Evolutionary conservation across 2,888 invertebrate species (phyloP).

Genomic region (Thecocarcelia acutangulata): DNA sequence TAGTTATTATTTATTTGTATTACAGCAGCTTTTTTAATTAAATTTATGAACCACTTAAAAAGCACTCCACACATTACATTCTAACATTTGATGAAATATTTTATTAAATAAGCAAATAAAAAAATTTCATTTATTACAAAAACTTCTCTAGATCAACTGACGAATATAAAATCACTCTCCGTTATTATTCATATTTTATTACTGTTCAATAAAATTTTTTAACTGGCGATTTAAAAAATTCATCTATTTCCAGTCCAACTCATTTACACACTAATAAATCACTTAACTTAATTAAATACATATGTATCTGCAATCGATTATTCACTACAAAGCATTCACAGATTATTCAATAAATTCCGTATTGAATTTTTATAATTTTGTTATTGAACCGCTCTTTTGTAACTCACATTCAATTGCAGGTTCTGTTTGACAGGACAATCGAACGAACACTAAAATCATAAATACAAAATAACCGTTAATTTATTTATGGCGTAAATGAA

Average conservation of each 20-base stretch:
- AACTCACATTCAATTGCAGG: constrained; percentile 57
- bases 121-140: too few species aligned
- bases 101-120: too few species aligned
- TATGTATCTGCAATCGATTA: background rate
- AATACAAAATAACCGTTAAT: constrained; percentile 34
- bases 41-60: too few species aligned
- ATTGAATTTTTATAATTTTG: constrained; percentile 21
- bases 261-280: background rate
- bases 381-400: background rate
- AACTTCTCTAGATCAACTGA: too few species aligned
- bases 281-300: too few species aligned
- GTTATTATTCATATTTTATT: too few species aligned
- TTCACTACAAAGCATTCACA: background rate
- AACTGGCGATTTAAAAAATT: background rate
- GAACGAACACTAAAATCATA: constrained; percentile 59
- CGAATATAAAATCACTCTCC: too few species aligned
- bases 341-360: constrained; percentile 15
- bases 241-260: background rate
- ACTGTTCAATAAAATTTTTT: too few species aligned
- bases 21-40: too few species aligned
- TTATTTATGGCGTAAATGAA: constrained; percentile 36
- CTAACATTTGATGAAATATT: too few species aligned
- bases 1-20: too few species aligned
- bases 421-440: constrained; percentile 59
- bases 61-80: too few species aligned